A percentile compares a stretch with the other conserved stretches of the same genome.
These are phyloP conservation scores for Coecobrya sp. DNA, from an alignment of 2,888 invertebrate species.

Conservation along the genomic window DNA sequence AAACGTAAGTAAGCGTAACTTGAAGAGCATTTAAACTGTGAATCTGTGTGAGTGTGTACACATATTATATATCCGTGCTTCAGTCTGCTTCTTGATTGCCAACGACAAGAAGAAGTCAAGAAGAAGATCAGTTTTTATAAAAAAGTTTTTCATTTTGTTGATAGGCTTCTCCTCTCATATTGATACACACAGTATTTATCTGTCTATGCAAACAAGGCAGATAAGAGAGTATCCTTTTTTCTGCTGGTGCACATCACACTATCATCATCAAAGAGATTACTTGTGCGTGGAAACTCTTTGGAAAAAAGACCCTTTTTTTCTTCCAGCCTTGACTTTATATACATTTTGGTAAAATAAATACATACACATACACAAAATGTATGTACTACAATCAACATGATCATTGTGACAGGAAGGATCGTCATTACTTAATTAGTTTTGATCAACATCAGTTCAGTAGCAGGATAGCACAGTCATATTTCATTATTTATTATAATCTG, in stretches of 20 bases:
- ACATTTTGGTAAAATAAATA: constrained; percentile 40
- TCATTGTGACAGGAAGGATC: constrained; percentile 40
- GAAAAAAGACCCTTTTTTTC: constrained; percentile 43
- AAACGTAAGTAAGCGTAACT: background rate
- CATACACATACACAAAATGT: constrained; percentile 30
- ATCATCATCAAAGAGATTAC: constrained; percentile 32
- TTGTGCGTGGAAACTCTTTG: background rate
- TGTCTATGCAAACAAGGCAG: constrained; percentile 51
- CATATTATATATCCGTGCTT: too few species aligned
- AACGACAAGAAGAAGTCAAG: background rate
- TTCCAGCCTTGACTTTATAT: constrained; percentile 48
- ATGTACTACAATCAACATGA: constrained; percentile 41
- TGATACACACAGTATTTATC: constrained; percentile 25
- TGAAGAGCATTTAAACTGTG: constrained; percentile 22
- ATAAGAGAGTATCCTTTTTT: constrained; percentile 35
- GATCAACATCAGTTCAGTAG: constrained; percentile 21
- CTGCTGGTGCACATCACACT: constrained; percentile 14
- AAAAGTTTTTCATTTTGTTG: constrained; percentile 31
- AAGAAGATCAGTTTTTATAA: constrained; percentile 22
- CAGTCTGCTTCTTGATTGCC: background rate
- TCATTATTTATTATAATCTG: constrained; percentile 36
- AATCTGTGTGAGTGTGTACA: background rate
- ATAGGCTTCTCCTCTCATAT: background rate
- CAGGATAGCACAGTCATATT: background rate
- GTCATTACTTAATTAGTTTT: constrained; percentile 51